Percentiles rank a stretch among this genome's conserved stretches.
Evolutionary conservation across 2,113 vertebrate species (phyloP).

Genomic region (Neolamprologus falcicula): DNA sequence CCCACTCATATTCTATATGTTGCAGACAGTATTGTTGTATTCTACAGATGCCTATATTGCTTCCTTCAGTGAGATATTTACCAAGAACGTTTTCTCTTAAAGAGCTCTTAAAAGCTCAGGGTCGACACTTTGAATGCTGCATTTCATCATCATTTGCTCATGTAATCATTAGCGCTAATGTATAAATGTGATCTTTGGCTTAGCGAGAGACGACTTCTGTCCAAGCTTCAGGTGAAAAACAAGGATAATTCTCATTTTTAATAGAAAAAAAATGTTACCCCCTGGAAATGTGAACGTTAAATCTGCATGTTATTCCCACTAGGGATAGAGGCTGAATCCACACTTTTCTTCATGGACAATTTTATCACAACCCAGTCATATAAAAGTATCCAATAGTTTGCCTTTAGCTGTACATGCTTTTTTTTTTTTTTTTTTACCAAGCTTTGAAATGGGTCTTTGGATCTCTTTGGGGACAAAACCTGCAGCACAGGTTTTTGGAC

Average conservation of each 20-base stretch:
- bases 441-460: background rate
- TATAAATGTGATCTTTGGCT: background rate
- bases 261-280: background rate
- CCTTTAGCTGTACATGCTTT: background rate
- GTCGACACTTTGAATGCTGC: background rate
- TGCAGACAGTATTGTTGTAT: background rate
- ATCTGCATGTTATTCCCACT: background rate
- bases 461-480: background rate
- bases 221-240: background rate
- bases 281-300: background rate
- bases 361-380: background rate
- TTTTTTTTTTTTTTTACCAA: background rate
- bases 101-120: background rate
- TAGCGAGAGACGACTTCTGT: background rate
- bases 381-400: background rate
- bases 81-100: background rate
- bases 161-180: background rate
- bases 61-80: background rate
- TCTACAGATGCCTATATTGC: background rate
- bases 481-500: background rate
- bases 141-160: background rate
- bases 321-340: background rate
- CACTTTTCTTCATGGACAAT: background rate
- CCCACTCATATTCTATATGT: background rate
- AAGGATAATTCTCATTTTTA: background rate